Base-by-base conservation (phyloP, 2,888 invertebrate genomes). In the Seira sanloemensis region DNA sequence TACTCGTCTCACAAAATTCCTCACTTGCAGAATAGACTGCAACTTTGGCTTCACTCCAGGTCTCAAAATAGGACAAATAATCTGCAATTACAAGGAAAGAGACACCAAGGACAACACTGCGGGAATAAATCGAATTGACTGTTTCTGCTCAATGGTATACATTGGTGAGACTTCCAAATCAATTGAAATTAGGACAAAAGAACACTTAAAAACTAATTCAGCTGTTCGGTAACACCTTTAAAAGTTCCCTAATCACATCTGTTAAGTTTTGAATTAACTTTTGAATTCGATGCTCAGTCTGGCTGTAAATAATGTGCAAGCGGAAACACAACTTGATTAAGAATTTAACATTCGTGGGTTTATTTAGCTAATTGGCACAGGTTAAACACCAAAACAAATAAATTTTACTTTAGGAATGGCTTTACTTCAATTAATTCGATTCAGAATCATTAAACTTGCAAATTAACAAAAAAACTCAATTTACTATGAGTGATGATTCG, bases 21-120 rank as follows among this genome's bases (percentile, higher is more conserved):
- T 75, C 4, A n/a, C 19, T 21, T 2, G 1, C 26, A 27, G 26
- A 27, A 2, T 75, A 1, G 58, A 73, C 50, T 54, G 24, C 25
- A 58, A 54, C 16, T 73, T 73, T 73, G 72, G 72, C 46, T 73
- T 16, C n/a, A 23, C 16, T 2, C 72, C 72, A n/a, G 72, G 58
- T 2, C 7, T 7, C 2, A 68, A 25, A 26, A 9, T 68, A 9
- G n/a, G n/a, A 24, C 9, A 7, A 24, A 9, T 68, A 7, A 25
- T 68, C n/a, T 16, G n/a, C 9, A 66, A 66, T 4, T 7, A 2
- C 21, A 66, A 66, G n/a, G 66, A 66, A 66, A 66, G 24, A 23
- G 5, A 19, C 1, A 9, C 2, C 7, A 23, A 66, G n/a, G n/a
- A 37, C 37, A 12, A 37, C 37, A 37, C 37, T 12, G 12, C 4